Base-by-base conservation (phyloP, 1,140 invertebrate species). In the Acromyrmex echinatior region DNA sequence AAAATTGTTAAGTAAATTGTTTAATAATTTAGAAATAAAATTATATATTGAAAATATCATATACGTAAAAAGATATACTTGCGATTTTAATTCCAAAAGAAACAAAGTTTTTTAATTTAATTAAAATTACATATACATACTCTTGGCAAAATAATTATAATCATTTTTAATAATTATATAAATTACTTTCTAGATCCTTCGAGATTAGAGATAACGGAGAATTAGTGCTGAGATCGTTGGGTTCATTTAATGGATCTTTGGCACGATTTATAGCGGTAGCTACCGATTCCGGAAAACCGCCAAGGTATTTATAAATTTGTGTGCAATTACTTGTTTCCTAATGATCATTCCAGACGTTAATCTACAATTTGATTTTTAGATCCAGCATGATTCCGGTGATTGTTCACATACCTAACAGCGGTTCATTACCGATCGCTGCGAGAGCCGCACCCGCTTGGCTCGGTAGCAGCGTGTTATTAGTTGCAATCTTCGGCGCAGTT, bases 231-330 rank as follows among this genome's bases (percentile, higher is more conserved):
- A 94, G 95, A 87, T 93, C 93, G 62, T 39, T 94, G 96, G 28
- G 97, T 96, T 94, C 94, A 95, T 88, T 97, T 95, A 85, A 97
- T 96, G 76, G 96, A 96, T 90, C 97, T 97, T 95, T 95, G 45
- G 95, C 95, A 60, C 90, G 95, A 81, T 87, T 98, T 56, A 97
- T 98, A 21, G 97, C 97, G 60, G 97, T 98, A 77, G 98, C 98
- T 21, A 97, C 97, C 1, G 98, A 99, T 93, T 97, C 97, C 53
- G 98, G 98, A 53, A 95, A 96, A 49, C 98, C 98, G 58, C 97
- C 98, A 0, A 95, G 97, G 95, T 97, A 96, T 95, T 96, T 60
- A 56, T 28, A 74, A 18, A 5, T 56, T 80, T 60, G 18, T 31
- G 9, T 18, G 5, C 9, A 5, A 51, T 63, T 82, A 21, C 51